phyloP scores from a whole-genome alignment of 2,113 vertebrate genomes.

The Felis chaus region DNA sequence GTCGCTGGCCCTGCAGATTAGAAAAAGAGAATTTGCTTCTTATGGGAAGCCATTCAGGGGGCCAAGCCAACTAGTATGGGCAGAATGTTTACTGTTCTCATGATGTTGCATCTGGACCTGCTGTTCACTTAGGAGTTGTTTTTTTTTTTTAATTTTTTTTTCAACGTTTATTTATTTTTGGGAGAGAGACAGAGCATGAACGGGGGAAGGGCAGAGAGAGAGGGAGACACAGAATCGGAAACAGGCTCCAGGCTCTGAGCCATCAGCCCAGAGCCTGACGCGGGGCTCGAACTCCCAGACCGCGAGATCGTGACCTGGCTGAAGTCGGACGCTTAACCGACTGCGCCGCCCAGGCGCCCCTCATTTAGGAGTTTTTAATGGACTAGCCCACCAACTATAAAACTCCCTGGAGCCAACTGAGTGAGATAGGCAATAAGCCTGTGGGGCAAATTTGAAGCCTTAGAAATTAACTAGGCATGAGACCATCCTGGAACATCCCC shows the following conservation, averaged over 20 bases:
- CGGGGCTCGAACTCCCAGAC: no score
- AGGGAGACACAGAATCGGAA: no score
- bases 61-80: neutral
- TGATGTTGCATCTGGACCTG: neutral
- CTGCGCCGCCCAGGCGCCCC: no score
- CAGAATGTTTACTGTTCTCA: neutral
- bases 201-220: no score
- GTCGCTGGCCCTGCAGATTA: constrained; percentile 3
- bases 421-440: neutral
- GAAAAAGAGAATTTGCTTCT: neutral
- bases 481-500: neutral
- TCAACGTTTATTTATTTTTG: no score
- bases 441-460: neutral
- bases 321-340: no score
- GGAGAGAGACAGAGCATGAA: no score
- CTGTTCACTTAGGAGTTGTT: neutral
- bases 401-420: neutral
- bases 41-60: neutral
- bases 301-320: no score
- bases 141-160: no score
- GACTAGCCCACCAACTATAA: neutral
- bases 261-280: no score
- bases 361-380: neutral
- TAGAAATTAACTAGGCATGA: neutral
- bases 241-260: no score